phyloP scores from a whole-genome alignment of 2,888 invertebrate genomes.

The Boloria euphrosyne region DNA sequence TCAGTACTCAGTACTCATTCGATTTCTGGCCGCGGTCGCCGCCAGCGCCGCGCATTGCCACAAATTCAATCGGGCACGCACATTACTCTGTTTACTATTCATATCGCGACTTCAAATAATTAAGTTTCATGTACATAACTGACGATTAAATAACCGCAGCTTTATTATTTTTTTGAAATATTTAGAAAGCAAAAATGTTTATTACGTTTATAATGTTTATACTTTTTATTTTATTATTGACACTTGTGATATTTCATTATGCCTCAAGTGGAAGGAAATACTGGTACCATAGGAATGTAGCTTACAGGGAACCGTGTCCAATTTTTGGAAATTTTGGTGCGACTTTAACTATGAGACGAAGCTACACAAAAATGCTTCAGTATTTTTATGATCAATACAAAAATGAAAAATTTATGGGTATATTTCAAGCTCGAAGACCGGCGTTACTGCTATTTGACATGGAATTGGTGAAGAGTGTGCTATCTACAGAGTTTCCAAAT shows the following conservation, averaged over 20 bases:
- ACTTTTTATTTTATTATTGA: conserved; percentile 55
- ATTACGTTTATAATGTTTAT: conserved; percentile 53
- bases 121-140: conserved; percentile 26
- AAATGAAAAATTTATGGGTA: conserved; percentile 66
- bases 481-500: conserved; percentile 63
- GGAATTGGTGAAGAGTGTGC: conserved; percentile 65
- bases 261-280: conserved; percentile 69
- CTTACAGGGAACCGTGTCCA: conserved; percentile 74
- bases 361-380: conserved; percentile 69
- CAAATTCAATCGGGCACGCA: conserved; percentile 46
- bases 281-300: conserved; percentile 68
- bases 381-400: conserved; percentile 65
- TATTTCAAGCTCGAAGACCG: conserved; percentile 75
- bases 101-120: conserved; percentile 40
- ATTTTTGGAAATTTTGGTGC: conserved; percentile 78
- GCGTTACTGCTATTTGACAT: conserved; percentile 70
- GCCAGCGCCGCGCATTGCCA: conserved; percentile 44
- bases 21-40: conserved; percentile 53
- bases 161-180: conserved; percentile 15
- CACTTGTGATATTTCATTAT: conserved; percentile 67
- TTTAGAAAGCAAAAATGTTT: conserved; percentile 58
- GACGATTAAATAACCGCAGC: conserved; percentile 11
- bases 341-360: conserved; percentile 65
- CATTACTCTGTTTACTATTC: conserved; percentile 63
- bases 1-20: conserved; percentile 52